These are phyloP conservation scores for Neodon shergylaensis DNA, from an alignment of 2,113 vertebrate genomes.

Conservation along the genomic window DNA sequence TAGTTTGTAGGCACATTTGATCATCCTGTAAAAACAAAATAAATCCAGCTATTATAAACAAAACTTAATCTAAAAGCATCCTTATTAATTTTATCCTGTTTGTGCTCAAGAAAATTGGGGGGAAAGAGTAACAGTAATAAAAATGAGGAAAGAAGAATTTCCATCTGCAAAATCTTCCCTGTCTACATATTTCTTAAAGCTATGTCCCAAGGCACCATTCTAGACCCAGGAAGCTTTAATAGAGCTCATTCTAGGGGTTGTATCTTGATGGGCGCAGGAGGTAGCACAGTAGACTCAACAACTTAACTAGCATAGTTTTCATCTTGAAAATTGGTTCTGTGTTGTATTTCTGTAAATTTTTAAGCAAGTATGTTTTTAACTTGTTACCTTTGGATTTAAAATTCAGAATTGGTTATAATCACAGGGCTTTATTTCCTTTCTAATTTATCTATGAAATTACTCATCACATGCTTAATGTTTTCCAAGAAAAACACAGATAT, in stretches of 20 bases:
- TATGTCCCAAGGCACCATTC: constrained; percentile 57
- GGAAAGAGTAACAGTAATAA: constrained; percentile 57
- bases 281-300: neutral
- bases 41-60: constrained; percentile 50
- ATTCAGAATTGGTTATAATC: neutral
- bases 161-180: constrained; percentile 64
- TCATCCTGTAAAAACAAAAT: constrained; percentile 51
- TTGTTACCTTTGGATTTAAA: constrained; percentile 33
- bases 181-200: constrained; percentile 48
- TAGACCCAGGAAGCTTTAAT: constrained; percentile 57
- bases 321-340: neutral
- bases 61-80: constrained; percentile 25
- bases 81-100: constrained; percentile 67
- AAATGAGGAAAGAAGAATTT: constrained; percentile 63
- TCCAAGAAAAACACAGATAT: neutral
- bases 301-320: neutral
- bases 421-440: constrained; percentile 19
- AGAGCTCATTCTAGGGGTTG: neutral
- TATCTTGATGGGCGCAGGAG: neutral
- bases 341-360: neutral
- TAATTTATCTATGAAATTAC: neutral
- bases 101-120: constrained; percentile 44
- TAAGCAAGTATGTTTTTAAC: neutral
- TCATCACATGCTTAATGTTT: constrained; percentile 18
- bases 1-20: constrained; percentile 60